Conservation (phyloP, 2,797 vertebrate genomes). For the Chelonia mydas region DNA sequence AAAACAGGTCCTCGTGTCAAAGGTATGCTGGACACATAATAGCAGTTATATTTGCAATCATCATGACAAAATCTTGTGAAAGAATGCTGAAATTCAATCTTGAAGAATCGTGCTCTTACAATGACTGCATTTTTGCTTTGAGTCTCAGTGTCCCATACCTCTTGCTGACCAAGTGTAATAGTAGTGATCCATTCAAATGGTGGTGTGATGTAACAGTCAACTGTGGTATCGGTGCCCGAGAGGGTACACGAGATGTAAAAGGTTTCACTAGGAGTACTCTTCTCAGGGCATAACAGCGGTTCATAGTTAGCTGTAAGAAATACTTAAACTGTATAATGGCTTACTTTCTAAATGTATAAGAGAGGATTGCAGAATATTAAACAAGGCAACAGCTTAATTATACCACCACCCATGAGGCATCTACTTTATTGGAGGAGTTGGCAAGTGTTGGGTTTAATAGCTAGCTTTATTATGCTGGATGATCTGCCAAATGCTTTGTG, state of each 20-base stretch:
- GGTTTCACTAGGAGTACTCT: neutral
- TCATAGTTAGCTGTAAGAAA: neutral
- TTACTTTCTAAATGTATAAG: neutral
- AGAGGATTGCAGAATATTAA: neutral
- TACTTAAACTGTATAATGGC: neutral
- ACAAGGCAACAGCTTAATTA: constrained; percentile 26
- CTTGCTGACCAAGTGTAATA: neutral
- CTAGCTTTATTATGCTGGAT: constrained; percentile 26
- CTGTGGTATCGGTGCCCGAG: neutral
- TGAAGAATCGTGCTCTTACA: neutral
- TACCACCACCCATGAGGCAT: constrained; percentile 17
- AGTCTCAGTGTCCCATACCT: neutral
- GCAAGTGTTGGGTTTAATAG: constrained; percentile 12
- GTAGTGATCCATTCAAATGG: neutral
- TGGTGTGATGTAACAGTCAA: neutral
- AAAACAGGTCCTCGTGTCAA: neutral
- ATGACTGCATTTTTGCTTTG: neutral
- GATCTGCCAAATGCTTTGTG: neutral
- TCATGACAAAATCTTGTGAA: neutral
- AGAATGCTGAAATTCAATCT: neutral
- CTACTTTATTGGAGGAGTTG: constrained; percentile 49
- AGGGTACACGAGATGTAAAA: neutral
- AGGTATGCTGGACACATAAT: neutral
- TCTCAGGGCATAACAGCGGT: neutral
- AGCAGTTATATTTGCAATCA: neutral